Base-by-base conservation (phyloP, 1,140 invertebrate genomes). In the Chrysomallon squamiferum region DNA sequence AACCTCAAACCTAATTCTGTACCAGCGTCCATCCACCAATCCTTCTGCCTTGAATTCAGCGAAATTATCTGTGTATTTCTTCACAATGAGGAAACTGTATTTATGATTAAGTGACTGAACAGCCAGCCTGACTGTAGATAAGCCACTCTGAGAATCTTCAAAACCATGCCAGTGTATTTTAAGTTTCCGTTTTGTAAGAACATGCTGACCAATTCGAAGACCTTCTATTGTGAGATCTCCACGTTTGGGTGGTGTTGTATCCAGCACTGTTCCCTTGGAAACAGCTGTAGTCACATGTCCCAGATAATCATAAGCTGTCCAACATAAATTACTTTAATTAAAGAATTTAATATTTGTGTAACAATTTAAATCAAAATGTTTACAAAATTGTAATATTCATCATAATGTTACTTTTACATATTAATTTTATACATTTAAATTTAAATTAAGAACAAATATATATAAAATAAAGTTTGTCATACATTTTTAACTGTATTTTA, bases 121-220 rank as follows among this genome's bases (percentile, higher is more conserved):
- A 59, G 22, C n/a, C 59, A 61, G 15, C 47, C 41, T 43, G 47
- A 29, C 11, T 32, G 15, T 38, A 38, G 35, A 38, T 20, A 69
- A 57, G 9, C 63, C 59, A 47, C 50, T 58, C 47, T 69, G 62
- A 0, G 29, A 9, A 35, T 69, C 62, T 25, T 32, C 41, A 35
- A 69, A 65, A 45, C 52, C 68, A 13, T 15, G 13, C 68, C 68
- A 69, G 27, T 65, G 57, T 3, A 69, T 11, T 1, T 5, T 30
- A 22, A 59, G 5, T 18, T 41, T 25, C 7, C 52, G 45, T 30
- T 9, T 32, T 18, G 56, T 27, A 9, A 68, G 29, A 15, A 47
- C 29, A 20, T 18, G 25, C 2, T 64, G 30, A 18, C 25, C 15
- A 9, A 27, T 15, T 1, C 33, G 9, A 15, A 27, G 41, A 7